phyloP scores from a whole-genome alignment of 2,113 vertebrate genomes.

The Dasypus novemcinctus region DNA sequence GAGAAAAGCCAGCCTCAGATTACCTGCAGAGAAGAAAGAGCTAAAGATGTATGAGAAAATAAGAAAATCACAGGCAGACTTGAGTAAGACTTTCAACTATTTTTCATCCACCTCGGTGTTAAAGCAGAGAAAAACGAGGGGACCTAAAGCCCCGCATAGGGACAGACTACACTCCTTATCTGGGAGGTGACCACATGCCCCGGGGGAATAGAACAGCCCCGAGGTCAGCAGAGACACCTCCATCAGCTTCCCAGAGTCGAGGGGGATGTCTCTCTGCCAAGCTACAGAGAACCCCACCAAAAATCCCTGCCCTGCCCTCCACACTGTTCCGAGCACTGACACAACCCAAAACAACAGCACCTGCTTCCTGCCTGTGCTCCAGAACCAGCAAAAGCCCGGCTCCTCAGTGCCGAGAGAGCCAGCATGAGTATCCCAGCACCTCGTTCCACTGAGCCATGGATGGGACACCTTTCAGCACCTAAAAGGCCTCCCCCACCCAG shows the following conservation, averaged over 20 bases:
- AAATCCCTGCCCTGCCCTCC: not conserved
- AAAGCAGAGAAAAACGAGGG: not conserved
- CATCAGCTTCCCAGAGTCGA: not conserved
- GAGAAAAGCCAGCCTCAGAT: constrained; percentile 18
- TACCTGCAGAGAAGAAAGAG: constrained; percentile 19
- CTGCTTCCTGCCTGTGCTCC: not conserved
- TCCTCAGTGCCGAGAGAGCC: not conserved
- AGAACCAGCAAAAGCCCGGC: not conserved
- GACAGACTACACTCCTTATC: not conserved
- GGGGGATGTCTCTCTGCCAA: not conserved
- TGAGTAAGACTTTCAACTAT: not conserved
- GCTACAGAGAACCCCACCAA: not conserved
- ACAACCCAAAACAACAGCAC: not conserved
- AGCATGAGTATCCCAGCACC: not conserved
- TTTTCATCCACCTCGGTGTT: not conserved
- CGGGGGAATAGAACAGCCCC: not conserved
- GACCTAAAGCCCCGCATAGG: not conserved
- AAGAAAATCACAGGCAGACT: constrained; percentile 29
- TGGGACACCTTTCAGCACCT: not conserved
- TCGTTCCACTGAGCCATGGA: too few species aligned
- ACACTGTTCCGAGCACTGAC: not conserved
- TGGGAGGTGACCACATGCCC: not conserved
- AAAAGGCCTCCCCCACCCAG: not conserved
- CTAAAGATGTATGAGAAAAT: constrained; percentile 25
- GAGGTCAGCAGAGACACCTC: not conserved